Base-by-base conservation (phyloP, 1,140 invertebrate species). In the Papilio dardanus region DNA sequence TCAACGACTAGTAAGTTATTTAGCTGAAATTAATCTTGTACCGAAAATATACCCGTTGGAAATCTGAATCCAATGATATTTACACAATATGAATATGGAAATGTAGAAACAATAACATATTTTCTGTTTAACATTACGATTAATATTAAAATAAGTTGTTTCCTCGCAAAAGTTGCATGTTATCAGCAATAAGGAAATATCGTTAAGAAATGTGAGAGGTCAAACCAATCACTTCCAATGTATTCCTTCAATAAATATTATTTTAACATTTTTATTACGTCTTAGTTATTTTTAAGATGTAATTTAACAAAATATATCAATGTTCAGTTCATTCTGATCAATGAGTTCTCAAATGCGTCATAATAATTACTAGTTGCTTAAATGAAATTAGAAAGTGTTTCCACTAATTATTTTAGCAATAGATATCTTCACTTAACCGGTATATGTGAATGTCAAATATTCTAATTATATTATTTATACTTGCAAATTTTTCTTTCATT, bases 181-280 rank as follows among this genome's bases (percentile, higher is more conserved):
- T 58, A 58, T 58, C 54, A 58, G 54, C 24, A 28, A 28, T 58
- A 14, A 58, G 54, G 54, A 58, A 58, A 58, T 58, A 28, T 58
- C 24, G 54, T n/a, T 24, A 30, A 58, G 54, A 58, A 58, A 28
- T 58, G 54, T 58, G 54, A 58, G 54, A 58, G 54, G 54, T 58
- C 54, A 58, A n/a, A 28, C 21, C 54, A 58, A 50, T 50, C n/a
- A 2, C 4, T 21, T 19, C n/a, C 16, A 6, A 28, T 28, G 14
- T 58, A 28, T 28, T 28, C 21, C 24, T 58, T 14, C 21, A 10
- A 58, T 58, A 58, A 28, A 58, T 28, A 24, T 24, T 58, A 28
- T 58, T 58, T 58, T 3, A 62, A 6, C 12, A 12, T 24, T 46
- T n/a, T 46, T 46, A 46, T 46, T 46, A 16, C n/a, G n/a, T n/a